Base-by-base conservation (phyloP, 2,797 vertebrate species). In the Acropternis orthonyx region DNA sequence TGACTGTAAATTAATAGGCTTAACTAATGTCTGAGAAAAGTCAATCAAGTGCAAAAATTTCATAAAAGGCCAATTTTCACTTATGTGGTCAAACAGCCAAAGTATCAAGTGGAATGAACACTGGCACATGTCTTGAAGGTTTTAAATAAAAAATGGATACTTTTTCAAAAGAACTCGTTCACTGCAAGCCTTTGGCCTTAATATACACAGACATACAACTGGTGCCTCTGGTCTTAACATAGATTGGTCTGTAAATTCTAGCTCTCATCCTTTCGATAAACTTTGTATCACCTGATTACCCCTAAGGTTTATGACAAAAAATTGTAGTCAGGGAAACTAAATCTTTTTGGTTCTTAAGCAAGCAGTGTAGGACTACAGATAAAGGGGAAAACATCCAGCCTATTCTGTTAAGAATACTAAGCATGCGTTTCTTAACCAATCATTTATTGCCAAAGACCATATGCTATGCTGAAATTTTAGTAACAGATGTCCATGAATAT, bases 401-500 rank as follows among this genome's bases (percentile, higher is more conserved):
- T 56, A 24, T 65, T 63, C 67, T 52, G 14, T 80, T 49, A 76
- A 43, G 59, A 76, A 24, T 69, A 44, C 4, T n/a, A 54, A 59
- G 27, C 5, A 43, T 30, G 13, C 1, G 9, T 66, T 68, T 77
- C 63, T 69, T 28, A 81, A 55, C 14, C 69, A 48, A 39, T 16
- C 0, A 26, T 71, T 93, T 71, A 66, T 82, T 84, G 3, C 13
- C 51, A 92, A 52, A 89, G 16, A 79, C 22, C 1, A 14, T 56
- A 79, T 36, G 26, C 23, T 28, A 67, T 2, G 11, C 12, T 89
- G 55, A 83, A 78, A 94, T 93, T 67, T 93, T 79, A 90, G 73
- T 73, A 90, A 44, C 49, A 89, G 65, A 46, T 89, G 24, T 49
- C 62, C 34, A 51, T 85, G 67, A 92, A 77, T 77, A 52, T 69